These are phyloP conservation scores for Sebastes paucispinis DNA, from an alignment of 2,797 vertebrate species.

Conservation along the genomic window DNA sequence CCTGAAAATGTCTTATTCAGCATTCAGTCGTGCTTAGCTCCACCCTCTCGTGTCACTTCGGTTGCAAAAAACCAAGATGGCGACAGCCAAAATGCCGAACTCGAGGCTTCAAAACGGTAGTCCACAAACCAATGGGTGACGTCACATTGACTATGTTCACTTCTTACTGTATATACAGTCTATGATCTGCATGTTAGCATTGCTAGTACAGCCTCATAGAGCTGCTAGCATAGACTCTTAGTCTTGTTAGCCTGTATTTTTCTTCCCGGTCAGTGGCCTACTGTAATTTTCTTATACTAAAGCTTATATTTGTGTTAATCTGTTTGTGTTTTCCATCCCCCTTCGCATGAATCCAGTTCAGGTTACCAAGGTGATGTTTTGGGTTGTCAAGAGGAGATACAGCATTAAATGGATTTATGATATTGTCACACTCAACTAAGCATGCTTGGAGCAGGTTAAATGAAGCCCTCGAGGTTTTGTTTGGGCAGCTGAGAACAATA, in stretches of 20 bases:
- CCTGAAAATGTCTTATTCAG: no score
- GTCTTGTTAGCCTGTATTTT: neutral
- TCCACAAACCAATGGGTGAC: no score
- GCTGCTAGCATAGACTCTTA: neutral
- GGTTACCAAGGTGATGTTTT: neutral
- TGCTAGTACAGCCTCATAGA: neutral
- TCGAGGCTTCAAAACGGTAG: no score
- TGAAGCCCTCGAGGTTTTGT: neutral
- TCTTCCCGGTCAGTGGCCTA: neutral
- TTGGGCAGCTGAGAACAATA: constrained; percentile 7
- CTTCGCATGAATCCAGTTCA: neutral
- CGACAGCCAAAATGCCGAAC: no score
- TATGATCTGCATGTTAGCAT: neutral
- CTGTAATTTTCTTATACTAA: neutral
- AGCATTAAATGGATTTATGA: neutral
- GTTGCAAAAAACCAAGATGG: no score
- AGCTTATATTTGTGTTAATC: neutral
- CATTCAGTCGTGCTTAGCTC: no score
- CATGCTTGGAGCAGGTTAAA: neutral
- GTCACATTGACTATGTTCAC: no score
- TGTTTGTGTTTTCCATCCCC: neutral
- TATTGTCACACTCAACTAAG: neutral
- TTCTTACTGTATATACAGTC: no score
- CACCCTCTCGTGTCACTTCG: no score
- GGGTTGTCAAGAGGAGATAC: neutral